Conservation (phyloP, 1,140 invertebrate species). For the Sesamia nonagrioides region DNA sequence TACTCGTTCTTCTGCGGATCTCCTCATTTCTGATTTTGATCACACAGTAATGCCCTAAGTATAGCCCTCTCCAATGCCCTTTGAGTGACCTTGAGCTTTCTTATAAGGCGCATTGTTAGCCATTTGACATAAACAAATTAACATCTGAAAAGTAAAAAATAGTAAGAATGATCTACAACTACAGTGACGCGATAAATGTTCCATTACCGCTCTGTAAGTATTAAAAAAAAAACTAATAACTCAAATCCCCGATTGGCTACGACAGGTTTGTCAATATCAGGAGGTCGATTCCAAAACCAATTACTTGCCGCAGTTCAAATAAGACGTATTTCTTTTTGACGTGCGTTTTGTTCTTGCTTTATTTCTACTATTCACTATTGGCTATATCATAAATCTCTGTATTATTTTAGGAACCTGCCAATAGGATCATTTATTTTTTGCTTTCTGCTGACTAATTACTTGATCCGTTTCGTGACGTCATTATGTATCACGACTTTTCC, state of each 20-base stretch:
- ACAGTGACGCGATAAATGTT: conserved; percentile 21
- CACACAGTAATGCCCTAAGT: no score
- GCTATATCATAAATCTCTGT: conserved; percentile 18
- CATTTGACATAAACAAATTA: no score
- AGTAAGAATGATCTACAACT: not conserved
- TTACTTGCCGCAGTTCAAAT: conserved; percentile 56
- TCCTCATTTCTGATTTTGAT: no score
- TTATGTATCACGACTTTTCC: not conserved
- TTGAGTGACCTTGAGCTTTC: no score
- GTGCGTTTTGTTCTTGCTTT: conserved; percentile 35
- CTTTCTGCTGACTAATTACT: not conserved
- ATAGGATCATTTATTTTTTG: conserved; percentile 2
- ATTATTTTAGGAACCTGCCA: not conserved
- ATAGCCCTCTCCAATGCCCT: no score
- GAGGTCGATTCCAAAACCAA: conserved; percentile 57
- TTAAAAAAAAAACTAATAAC: conserved; percentile 57
- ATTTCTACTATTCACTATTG: conserved; percentile 33
- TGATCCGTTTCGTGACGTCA: conserved; percentile 24
- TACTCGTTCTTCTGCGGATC: no score
- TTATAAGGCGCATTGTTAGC: no score
- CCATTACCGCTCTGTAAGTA: conserved; percentile 7
- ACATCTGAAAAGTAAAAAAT: no score
- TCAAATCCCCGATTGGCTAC: conserved; percentile 51
- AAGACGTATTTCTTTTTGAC: conserved; percentile 61
- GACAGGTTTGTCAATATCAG: conserved; percentile 57